These are phyloP conservation scores for Synergus laeviventris DNA, from an alignment of 2,888 invertebrate genomes.

Conservation along the genomic window DNA sequence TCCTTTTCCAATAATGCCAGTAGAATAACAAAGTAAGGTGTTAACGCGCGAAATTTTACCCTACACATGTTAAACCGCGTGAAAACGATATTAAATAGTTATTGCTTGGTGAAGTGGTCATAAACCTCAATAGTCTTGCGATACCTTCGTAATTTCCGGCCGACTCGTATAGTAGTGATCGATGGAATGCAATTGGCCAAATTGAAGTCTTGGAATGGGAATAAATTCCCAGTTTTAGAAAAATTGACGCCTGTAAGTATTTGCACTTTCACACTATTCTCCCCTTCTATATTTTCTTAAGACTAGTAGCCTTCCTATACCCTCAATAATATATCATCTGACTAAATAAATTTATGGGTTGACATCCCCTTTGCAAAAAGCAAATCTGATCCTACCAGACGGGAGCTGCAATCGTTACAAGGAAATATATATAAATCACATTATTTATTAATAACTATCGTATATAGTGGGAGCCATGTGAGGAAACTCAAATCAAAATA, in stretches of 20 bases:
- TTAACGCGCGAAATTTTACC: too few relatives aligned
- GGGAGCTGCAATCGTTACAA: neutral
- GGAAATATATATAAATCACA: neutral
- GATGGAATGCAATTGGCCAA: neutral
- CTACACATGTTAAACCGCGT: neutral
- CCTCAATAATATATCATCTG: neutral
- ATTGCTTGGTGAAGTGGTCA: neutral
- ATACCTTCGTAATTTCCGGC: conserved; percentile 23
- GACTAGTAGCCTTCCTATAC: neutral
- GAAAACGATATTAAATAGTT: neutral
- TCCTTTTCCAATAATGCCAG: neutral
- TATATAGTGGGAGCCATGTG: too few relatives aligned
- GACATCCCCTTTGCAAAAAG: neutral
- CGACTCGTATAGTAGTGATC: neutral
- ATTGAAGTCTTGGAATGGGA: neutral
- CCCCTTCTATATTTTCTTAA: neutral
- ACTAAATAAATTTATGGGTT: neutral
- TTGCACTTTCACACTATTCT: neutral
- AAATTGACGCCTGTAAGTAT: conserved; percentile 6
- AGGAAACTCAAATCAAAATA: too few relatives aligned
- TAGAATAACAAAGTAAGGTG: neutral
- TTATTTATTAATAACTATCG: too few relatives aligned
- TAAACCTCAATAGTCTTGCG: neutral
- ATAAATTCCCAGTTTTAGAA: conserved; percentile 2
- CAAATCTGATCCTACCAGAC: neutral